Conservation (phyloP, 2,888 invertebrate genomes). For the Dromius quadrimaculatus region DNA sequence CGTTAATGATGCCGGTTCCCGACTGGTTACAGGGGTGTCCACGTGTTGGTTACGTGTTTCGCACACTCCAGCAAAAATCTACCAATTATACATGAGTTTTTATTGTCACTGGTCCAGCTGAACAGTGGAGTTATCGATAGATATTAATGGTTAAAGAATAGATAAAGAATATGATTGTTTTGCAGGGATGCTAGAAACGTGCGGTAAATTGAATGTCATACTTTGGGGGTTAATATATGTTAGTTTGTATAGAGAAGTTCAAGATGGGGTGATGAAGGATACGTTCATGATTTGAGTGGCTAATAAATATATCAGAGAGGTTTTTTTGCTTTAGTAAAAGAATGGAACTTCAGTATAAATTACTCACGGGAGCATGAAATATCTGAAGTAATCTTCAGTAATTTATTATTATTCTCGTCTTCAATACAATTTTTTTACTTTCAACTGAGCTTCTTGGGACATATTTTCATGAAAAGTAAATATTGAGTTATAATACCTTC, state of each 20-base stretch:
- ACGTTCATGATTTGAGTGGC: no score
- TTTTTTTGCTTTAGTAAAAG: no score
- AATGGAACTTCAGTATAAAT: no score
- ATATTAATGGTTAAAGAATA: constrained; percentile 1
- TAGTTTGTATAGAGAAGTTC: not conserved
- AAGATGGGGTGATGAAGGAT: no score
- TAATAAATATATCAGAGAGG: no score
- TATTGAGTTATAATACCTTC: no score
- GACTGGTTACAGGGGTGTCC: constrained; percentile 20
- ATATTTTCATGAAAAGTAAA: no score
- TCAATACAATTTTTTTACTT: no score
- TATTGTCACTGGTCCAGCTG: constrained; percentile 30
- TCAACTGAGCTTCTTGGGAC: no score
- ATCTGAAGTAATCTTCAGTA: no score
- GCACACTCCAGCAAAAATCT: constrained; percentile 6
- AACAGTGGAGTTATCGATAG: not conserved
- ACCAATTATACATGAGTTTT: constrained; percentile 23
- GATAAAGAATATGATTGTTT: not conserved
- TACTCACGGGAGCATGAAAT: no score
- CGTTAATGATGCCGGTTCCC: constrained; percentile 23
- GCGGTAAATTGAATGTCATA: not conserved
- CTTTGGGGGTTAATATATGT: not conserved
- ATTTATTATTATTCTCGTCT: no score
- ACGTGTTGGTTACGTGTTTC: constrained; percentile 8
- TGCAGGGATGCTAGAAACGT: not conserved